These are phyloP conservation scores for Patagioenas fasciata DNA, from an alignment of 2,113 vertebrate species.

Conservation along the genomic window DNA sequence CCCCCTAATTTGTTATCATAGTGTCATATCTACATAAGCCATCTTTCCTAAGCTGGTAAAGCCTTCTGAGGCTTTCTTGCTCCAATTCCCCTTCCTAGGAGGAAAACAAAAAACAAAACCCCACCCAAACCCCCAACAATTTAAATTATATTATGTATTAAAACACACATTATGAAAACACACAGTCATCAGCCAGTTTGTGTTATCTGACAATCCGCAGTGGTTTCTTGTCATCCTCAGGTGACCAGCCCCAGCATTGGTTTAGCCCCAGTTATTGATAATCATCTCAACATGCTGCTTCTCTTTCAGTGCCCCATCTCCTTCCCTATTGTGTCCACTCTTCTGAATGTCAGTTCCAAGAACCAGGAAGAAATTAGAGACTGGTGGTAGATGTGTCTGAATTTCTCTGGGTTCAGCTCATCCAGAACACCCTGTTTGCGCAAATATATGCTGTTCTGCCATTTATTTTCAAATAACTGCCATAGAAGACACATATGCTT, in stretches of 20 bases:
- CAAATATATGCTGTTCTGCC: background rate
- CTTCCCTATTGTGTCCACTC: background rate
- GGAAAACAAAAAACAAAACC: background rate
- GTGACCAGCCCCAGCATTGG: background rate
- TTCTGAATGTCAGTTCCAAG: background rate
- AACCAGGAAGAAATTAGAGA: background rate
- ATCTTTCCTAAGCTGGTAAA: background rate
- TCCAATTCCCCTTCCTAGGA: background rate
- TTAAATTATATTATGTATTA: background rate
- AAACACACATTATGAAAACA: background rate
- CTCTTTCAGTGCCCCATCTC: background rate
- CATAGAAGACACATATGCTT: background rate
- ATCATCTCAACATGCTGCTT: background rate
- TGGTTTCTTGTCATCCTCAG: background rate
- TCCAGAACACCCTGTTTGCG: background rate
- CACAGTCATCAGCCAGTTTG: background rate
- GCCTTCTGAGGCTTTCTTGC: background rate
- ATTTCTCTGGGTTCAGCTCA: background rate
- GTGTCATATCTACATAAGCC: background rate
- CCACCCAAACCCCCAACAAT: too few relatives aligned
- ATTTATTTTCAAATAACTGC: background rate
- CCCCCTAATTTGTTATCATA: background rate
- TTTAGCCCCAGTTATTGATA: background rate
- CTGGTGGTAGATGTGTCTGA: background rate
- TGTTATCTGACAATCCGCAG: background rate